phyloP scores from a whole-genome alignment of 2,888 invertebrate species.

The Cosmia trapezina region DNA sequence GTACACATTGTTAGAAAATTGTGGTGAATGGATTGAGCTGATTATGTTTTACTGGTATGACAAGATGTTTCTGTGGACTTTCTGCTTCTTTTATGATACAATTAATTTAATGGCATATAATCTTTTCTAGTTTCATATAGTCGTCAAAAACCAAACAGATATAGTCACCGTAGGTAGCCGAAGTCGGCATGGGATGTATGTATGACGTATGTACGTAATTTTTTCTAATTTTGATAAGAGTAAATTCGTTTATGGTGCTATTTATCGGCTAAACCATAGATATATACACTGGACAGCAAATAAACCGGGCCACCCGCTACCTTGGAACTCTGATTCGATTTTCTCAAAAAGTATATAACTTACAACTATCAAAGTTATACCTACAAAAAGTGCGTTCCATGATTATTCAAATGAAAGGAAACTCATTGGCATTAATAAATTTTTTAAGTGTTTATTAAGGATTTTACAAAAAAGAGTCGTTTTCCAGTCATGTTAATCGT shows the following conservation, averaged over 20 bases:
- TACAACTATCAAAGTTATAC: no score
- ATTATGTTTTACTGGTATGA: background rate
- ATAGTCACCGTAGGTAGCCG: background rate
- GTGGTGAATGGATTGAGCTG: background rate
- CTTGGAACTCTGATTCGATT: no score
- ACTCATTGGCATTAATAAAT: no score
- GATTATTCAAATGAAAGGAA: no score
- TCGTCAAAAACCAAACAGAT: background rate
- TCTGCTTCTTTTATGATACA: background rate
- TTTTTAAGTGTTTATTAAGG: no score
- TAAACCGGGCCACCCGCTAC: no score
- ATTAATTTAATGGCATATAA: background rate
- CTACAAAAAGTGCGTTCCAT: no score
- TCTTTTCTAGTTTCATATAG: background rate
- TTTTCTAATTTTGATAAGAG: background rate
- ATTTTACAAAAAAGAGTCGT: no score
- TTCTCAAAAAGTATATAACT: no score
- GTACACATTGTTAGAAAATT: slow-evolving; percentile 9
- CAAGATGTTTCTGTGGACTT: background rate
- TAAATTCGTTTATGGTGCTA: slow-evolving; percentile 5
- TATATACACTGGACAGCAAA: no score
- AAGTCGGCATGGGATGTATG: background rate
- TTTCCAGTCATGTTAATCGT: no score
- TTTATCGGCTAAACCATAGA: background rate
- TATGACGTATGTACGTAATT: background rate